Evolutionary conservation across 2,888 invertebrate genomes (phyloP).

Genomic region (Melanophora roralis): DNA sequence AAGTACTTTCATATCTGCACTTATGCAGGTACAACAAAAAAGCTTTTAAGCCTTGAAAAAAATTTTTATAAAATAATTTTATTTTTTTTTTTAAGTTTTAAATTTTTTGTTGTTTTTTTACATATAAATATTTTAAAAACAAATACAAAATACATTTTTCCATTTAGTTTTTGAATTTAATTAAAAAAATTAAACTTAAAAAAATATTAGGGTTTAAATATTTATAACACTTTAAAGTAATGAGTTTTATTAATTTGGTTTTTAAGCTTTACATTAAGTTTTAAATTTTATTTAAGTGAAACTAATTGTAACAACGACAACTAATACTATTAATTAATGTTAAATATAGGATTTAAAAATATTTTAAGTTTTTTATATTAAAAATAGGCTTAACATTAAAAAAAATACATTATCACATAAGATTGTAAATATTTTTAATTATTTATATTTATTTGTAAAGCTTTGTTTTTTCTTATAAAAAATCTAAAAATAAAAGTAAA

Average conservation of each 20-base stretch:
- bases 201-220: too few relatives aligned
- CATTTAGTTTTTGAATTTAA: constrained; percentile 11
- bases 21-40: neutral
- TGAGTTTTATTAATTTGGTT: neutral
- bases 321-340: neutral
- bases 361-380: constrained; percentile 32
- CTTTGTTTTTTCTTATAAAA: too few relatives aligned
- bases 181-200: neutral
- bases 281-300: constrained; percentile 1
- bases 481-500: too few relatives aligned
- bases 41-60: constrained; percentile 24
- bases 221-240: too few relatives aligned
- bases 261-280: constrained; percentile 37
- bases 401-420: neutral
- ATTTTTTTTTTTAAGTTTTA: constrained; percentile 26
- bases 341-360: constrained; percentile 2
- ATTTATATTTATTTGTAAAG: too few relatives aligned
- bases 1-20: too few relatives aligned
- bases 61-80: constrained; percentile 7
- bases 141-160: neutral
- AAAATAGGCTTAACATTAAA: constrained; percentile 1
- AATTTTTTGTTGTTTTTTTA: neutral
- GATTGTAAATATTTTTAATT: constrained; percentile 16
- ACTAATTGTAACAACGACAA: neutral
- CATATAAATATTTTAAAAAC: neutral